Evolutionary conservation across 1,140 invertebrate genomes (phyloP), one percentile per base, ranked within the genome.

Genomic region (Agrypnia vestita): DNA sequence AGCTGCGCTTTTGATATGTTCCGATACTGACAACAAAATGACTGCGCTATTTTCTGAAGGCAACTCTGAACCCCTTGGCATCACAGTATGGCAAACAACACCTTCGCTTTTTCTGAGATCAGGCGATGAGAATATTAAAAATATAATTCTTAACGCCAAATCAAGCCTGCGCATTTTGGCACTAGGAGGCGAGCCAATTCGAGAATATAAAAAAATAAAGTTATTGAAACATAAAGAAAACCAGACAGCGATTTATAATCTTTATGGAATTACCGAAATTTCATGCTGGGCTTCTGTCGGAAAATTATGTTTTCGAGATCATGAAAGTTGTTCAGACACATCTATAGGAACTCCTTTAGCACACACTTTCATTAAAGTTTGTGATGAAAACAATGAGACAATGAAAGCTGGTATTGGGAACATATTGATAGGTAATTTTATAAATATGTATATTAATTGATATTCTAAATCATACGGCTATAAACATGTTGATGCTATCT

Each of bases 221-320:
- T 86, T 87, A 71, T 89, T 91, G 78, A 92, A 89, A 85, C 83
- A 89, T 84, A 49, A 81, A 21, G 80, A 86, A 3, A 93, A 91
- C 85, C 86, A 84, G 78, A 93, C 92, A 21, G 88, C 84, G 85
- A 87, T 96, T 72, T 95, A 91, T 86, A 96, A 94, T 86, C 86
- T 96, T 69, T 97, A 96, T 91, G 95, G 96, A 72, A 93, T 95
- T 17, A 96, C 95, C 47, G 95, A 97, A 88, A 90, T 96, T 64
- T 96, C 95, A 6, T 95, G 94, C 86, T 97, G 95, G 96, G 93
- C 95, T 1, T 93, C 92, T 84, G 89, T 92, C 53, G 87, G 90
- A 67, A 87, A 92, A 88, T 86, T 95, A 0, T 81, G 90, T 71
- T 81, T 88, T 0, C 80, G 81, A 64, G 85, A 86, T 82, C 82